Evolutionary conservation across 1,140 invertebrate genomes (phyloP), one percentile per base, ranked within the genome.

Genomic region (Pygmarrhopalites habei): DNA sequence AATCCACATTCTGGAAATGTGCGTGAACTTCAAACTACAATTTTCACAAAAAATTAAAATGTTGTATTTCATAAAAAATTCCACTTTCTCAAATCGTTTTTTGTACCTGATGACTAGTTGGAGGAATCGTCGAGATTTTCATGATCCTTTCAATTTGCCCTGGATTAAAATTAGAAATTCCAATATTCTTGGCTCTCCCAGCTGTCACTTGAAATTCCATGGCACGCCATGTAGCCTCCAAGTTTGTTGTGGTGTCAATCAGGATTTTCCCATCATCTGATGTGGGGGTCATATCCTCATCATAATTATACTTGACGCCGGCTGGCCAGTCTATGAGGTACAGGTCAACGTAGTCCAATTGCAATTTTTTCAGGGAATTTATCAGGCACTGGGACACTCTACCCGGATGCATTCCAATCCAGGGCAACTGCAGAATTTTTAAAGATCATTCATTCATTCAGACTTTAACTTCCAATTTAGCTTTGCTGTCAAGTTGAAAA

Each of bases 321-420:
- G 89, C 87, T 0, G 92, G 90, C 28, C 83, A 82, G 65, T 94
- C 90, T 55, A 93, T 80, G 7, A 93, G 76, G 74, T n/a, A n/a
- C n/a, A n/a, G n/a, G n/a, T n/a, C n/a, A n/a, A n/a, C n/a, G n/a
- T n/a, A n/a, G n/a, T n/a, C 72, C 5, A 77, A 35, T 32, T 73
- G 53, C 3, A 78, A 64, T 3, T 56, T 62, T 28, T 72, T 66
- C 26, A 80, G 62, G 1, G 75, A 77, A 41, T 73, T 67, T n/a
- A 71, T 72, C 35, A 77, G 58, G 44, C 64, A 72, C 2, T 30
- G 23, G 5, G 28, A 26, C 1, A 62, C 61, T 14, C 25, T 19
- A 15, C 81, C 81, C n/a, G 86, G 81, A 25, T 66, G 25, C 65
- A 68, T 59, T 73, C 69, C 72, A 53, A 68, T 71, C 60, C 64